Base-by-base conservation (phyloP, 2,797 vertebrate genomes). In the Eidolon dupreanum region DNA sequence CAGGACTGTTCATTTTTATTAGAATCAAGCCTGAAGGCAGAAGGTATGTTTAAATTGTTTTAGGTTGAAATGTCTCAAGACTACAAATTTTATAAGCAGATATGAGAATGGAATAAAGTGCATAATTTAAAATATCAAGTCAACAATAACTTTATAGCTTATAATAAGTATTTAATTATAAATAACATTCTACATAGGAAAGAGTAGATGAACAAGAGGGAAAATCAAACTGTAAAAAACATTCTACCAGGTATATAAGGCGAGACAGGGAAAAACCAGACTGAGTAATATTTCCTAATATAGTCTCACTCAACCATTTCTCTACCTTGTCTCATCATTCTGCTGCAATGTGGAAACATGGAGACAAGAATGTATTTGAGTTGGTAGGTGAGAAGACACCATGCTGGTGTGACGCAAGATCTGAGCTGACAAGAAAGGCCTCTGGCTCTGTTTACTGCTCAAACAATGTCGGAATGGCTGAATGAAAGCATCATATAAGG, bases 61-160 rank as follows among this genome's bases (percentile, higher is more conserved):
- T 41, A 84, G 28, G 41, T 9, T 84, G 31, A 49, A 74, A 86
- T 77, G 94, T 61, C 59, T 90, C 31, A 93, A 91, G 84, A 91
- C 3, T 41, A n/a, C 51, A 79, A 81, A 81, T 83, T 81, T 53
- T 77, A 65, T n/a, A 61, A 83, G 79, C 11, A 83, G 49, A 68
- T 38, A 65, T 15, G 63, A 90, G 24, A 82, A 88, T 8, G 19
- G 59, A 92, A 90, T 19, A 77, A 88, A 82, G 49, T 89, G 15
- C 55, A 65, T 2, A 90, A 86, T 92, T 86, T 8, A 93, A 93
- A 91, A 87, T 41, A 46, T 59, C 36, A 63, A 70, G 38, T 61
- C 36, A 73, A 92, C 90, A 71, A 59, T 87, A 57, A 92, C 24
- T 71, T 17, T 81, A 31, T 63, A 93, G 38, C 49, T 78, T 86